Evolutionary conservation across 2,797 vertebrate genomes (phyloP).

Genomic region (Channa striata): DNA sequence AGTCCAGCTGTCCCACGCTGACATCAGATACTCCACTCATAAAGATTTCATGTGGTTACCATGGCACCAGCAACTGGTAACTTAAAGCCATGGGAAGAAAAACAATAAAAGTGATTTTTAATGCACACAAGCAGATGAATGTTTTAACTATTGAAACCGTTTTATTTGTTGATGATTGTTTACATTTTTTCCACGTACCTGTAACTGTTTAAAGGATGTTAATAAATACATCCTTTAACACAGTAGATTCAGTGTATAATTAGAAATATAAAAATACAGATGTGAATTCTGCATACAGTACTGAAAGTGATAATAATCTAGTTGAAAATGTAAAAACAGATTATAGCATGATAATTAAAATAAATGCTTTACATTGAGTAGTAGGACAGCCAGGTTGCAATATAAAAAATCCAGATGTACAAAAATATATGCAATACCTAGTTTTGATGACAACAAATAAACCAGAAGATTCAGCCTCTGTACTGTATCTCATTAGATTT

Average conservation of each 20-base stretch:
- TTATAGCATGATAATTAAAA: neutral
- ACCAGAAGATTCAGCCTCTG: neutral
- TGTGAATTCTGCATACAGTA: conserved; percentile 5
- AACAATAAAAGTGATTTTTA: conserved; percentile 49
- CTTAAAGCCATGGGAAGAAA: conserved; percentile 58
- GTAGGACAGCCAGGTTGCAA: neutral
- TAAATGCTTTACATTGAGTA: neutral
- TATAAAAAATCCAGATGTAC: neutral
- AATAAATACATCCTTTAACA: conserved; percentile 21
- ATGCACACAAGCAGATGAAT: conserved; percentile 45
- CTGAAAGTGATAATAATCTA: conserved; percentile 6
- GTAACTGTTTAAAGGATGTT: neutral
- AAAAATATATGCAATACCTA: neutral
- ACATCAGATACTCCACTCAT: conserved; percentile 66
- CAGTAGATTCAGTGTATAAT: neutral
- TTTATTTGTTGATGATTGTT: conserved; percentile 27
- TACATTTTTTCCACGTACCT: conserved; percentile 13
- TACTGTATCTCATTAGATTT: neutral
- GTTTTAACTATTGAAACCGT: neutral
- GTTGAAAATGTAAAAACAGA: conserved; percentile 8
- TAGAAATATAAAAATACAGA: neutral
- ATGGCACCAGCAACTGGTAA: conserved; percentile 57
- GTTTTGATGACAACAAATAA: neutral
- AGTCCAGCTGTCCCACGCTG: conserved; percentile 63
- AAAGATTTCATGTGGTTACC: conserved; percentile 79